These are phyloP conservation scores for Protobothrops mucrosquamatus DNA, from an alignment of 2,113 vertebrate genomes.

Conservation along the genomic window DNA sequence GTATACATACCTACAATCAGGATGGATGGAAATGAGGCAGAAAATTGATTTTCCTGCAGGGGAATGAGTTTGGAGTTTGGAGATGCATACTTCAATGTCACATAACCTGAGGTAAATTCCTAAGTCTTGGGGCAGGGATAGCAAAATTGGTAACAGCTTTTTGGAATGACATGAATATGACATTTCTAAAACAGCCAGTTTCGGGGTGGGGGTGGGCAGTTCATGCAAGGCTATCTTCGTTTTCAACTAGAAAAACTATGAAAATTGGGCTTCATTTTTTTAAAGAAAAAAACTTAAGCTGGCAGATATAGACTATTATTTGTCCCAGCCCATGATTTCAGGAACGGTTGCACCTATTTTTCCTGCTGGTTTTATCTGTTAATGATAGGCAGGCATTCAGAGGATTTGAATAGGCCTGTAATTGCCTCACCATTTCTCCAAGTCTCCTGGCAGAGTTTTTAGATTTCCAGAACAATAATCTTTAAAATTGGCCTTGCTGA, in stretches of 20 bases:
- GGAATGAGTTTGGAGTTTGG: not conserved
- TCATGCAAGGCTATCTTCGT: not conserved
- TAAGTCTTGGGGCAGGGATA: not conserved
- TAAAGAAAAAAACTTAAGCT: slow-evolving; percentile 23
- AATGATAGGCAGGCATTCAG: slow-evolving; percentile 59
- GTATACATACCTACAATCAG: too few relatives aligned
- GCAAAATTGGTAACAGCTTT: not conserved
- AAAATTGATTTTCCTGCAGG: not conserved
- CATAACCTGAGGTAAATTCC: not conserved
- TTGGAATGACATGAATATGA: not conserved
- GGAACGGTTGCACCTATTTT: slow-evolving; percentile 38
- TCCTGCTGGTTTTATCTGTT: slow-evolving; percentile 48
- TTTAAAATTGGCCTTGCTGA: slow-evolving; percentile 61
- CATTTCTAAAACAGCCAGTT: not conserved
- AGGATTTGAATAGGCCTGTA: slow-evolving; percentile 62
- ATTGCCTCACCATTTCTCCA: slow-evolving; percentile 63
- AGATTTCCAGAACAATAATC: slow-evolving; percentile 67
- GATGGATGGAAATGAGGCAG: not conserved
- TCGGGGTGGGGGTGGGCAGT: too few relatives aligned
- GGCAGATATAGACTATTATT: slow-evolving; percentile 45
- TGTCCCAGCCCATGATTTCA: slow-evolving; percentile 56
- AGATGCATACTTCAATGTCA: too few relatives aligned
- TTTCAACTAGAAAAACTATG: not conserved
- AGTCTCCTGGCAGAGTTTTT: slow-evolving; percentile 52
- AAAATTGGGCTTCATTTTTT: not conserved